phyloP scores from a whole-genome alignment of 2,797 vertebrate species.

The Halcyon leucocephala region DNA sequence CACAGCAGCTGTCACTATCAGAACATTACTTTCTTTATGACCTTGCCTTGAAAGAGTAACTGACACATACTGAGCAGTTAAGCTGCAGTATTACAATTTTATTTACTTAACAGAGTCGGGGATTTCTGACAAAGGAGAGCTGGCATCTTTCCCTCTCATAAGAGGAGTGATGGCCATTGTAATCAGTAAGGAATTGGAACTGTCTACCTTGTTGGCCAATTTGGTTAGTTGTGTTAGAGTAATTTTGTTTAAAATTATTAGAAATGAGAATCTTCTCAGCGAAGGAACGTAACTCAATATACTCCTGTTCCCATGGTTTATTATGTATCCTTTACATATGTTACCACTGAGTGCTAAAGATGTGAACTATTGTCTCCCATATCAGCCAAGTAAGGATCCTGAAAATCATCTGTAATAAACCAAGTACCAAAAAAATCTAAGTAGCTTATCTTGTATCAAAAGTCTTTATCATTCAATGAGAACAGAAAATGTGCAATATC shows the following conservation, averaged over 20 bases:
- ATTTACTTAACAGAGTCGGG: neutral
- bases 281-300: neutral
- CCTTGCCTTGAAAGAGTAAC: constrained; percentile 35
- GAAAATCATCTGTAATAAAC: neutral
- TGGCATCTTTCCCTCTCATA: neutral
- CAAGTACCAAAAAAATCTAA: neutral
- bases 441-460: constrained; percentile 19
- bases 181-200: neutral
- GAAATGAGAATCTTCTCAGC: neutral
- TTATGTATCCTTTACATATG: neutral
- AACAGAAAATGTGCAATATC: constrained; percentile 69
- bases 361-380: neutral
- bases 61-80: constrained; percentile 46
- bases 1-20: constrained; percentile 38
- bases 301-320: neutral
- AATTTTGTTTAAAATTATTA: neutral
- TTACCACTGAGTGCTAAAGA: neutral
- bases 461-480: constrained; percentile 21
- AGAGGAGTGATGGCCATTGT: neutral
- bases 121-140: neutral
- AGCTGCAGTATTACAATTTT: constrained; percentile 10
- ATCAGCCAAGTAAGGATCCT: neutral
- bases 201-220: neutral
- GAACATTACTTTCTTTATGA: constrained; percentile 38
- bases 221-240: neutral